Base-by-base conservation (phyloP, 2,113 vertebrate genomes). In the Gavialis gangeticus region DNA sequence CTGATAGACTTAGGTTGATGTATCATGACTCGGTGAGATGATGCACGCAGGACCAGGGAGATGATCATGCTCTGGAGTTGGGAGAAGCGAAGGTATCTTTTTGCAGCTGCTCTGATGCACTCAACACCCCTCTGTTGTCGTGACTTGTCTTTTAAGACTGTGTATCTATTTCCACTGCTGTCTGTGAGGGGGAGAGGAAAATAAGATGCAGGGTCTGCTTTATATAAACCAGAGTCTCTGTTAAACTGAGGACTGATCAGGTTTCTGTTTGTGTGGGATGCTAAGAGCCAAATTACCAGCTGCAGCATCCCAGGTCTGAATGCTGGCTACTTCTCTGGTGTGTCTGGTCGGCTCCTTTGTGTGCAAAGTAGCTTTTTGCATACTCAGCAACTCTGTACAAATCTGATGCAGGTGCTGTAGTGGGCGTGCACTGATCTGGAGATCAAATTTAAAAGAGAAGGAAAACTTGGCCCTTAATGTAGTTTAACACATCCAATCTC, bases 21-120 rank as follows among this genome's bases (percentile, higher is more conserved):
- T 54, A 0, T 58, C 1, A 10, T 59, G 67, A 67, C 0, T 0
- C 66, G 75, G 59, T 0, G 1, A 88, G 84, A 87, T 34, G 5
- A 21, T 75, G 46, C 34, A n/a, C 8, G 12, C 8, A 30, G 34
- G 71, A 54, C 13, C 13, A 22, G 37, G 25, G 37, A 22, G 71
- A 14, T 25, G 37, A 75, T 69, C 25, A 59, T 21, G 56, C 69
- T 1, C 0, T 0, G 64, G 82, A 87, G n/a, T 80, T 93, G 88
- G 86, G n/a, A 34, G 66, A 76, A 37, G 55, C 1, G 5, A 67
- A 60, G 78, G 87, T 85, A 83, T 87, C 84, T 76, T 73, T 1
- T 82, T 83, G 79, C 79, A 93, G 90, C 79, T 94, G 93, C 59
- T 79, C 76, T 88, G 54, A 71, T 18, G 7, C 58, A 1, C 69